These are phyloP conservation scores for Lamellibrachia luymesi DNA, from an alignment of 1,140 invertebrate species.

Conservation along the genomic window DNA sequence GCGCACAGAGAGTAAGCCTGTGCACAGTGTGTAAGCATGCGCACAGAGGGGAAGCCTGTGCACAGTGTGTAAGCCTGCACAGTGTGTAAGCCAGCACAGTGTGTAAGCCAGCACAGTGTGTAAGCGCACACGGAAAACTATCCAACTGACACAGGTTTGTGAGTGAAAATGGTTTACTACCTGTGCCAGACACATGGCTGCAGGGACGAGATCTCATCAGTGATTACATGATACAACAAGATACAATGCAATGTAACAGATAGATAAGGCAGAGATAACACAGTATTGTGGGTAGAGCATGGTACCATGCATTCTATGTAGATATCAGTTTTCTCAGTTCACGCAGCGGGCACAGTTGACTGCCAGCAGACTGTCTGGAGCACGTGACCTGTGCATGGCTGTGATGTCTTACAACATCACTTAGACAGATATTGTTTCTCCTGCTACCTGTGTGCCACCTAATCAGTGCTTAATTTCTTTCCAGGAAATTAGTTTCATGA, in stretches of 20 bases:
- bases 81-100: not conserved
- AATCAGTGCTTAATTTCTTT: too few relatives aligned
- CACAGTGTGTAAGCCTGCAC: not conserved
- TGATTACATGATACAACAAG: not conserved
- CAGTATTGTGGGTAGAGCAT: not conserved
- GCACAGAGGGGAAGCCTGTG: not conserved
- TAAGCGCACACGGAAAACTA: not conserved
- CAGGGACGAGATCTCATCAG: not conserved
- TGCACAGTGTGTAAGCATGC: not conserved
- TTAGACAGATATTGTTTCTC: too few relatives aligned
- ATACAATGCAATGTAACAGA: not conserved
- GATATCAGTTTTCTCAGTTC: not conserved
- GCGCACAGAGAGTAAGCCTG: not conserved
- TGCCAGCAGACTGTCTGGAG: not conserved
- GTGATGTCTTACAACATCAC: too few relatives aligned
- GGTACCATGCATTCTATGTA: not conserved
- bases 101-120: not conserved
- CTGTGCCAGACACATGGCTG: not conserved
- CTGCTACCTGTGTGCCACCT: too few relatives aligned
- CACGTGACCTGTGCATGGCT: too few relatives aligned
- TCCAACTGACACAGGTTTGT: not conserved
- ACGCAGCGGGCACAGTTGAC: not conserved
- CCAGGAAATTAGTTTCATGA: too few relatives aligned
- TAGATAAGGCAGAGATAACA: not conserved
- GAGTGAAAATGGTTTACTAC: not conserved